These are phyloP conservation scores for Physeter macrocephalus DNA, from an alignment of 2,113 vertebrate genomes.

Conservation along the genomic window DNA sequence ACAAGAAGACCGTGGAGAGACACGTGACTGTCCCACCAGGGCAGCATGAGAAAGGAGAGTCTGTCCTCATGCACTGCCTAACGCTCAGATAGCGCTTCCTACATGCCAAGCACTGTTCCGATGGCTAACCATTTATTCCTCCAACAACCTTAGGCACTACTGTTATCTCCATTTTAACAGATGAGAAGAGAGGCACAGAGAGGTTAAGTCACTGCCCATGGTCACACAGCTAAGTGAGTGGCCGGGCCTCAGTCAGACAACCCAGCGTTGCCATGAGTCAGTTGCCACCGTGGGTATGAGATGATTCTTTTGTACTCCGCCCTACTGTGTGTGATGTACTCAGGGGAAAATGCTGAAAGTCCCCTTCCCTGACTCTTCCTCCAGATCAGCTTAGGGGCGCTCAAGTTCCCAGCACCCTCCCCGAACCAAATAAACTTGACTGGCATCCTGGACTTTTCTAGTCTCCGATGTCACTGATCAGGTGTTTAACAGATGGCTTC, in stretches of 20 bases:
- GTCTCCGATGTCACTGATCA: neutral
- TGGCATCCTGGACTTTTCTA: neutral
- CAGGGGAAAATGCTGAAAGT: fast-evolving
- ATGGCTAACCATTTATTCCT: neutral
- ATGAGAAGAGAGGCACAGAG: neutral
- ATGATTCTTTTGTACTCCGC: neutral
- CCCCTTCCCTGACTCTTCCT: neutral
- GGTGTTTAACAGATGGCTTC: neutral
- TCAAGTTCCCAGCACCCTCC: neutral
- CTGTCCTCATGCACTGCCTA: neutral
- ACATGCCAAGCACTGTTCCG: fast-evolving
- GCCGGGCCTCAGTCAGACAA: neutral
- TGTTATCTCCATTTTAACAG: neutral
- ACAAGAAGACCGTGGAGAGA: neutral
- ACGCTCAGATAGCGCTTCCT: neutral
- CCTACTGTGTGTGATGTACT: no score
- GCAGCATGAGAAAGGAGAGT: no score
- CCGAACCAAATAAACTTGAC: neutral
- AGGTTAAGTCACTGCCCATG: neutral
- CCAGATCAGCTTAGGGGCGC: neutral
- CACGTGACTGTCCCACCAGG: neutral
- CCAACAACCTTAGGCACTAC: neutral
- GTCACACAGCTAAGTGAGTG: neutral
- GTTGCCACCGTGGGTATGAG: fast-evolving
- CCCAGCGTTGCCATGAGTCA: neutral